phyloP scores from a whole-genome alignment of 2,888 invertebrate genomes.

The Cyclophora albipunctata region DNA sequence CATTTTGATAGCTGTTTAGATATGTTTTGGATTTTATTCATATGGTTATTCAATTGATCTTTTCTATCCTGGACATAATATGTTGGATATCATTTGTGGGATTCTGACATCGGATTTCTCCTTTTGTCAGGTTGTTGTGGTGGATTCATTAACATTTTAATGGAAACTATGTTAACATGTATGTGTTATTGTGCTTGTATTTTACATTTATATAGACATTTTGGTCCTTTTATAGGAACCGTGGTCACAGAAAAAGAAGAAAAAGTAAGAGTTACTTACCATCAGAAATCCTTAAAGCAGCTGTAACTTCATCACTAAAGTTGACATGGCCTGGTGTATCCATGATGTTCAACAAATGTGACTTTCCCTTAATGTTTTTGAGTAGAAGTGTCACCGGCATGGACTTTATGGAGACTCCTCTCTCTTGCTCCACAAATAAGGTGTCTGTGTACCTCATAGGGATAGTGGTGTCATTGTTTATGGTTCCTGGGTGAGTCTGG shows the following conservation, averaged over 20 bases:
- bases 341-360: conserved; percentile 96
- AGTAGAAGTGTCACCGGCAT: conserved; percentile 95
- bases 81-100: no score
- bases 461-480: conserved; percentile 82
- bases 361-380: conserved; percentile 95
- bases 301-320: conserved; percentile 99
- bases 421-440: conserved; percentile 96
- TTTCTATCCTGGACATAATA: neutral
- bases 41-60: neutral
- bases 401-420: conserved; percentile 97
- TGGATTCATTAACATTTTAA: no score
- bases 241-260: no score
- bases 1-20: no score
- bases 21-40: no score
- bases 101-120: no score
- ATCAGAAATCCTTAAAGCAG: conserved; percentile 91
- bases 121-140: no score
- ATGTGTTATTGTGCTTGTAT: no score
- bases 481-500: conserved; percentile 96
- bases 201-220: no score
- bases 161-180: no score
- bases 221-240: no score
- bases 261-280: conserved; percentile 51
- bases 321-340: conserved; percentile 99
- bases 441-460: conserved; percentile 95